Evolutionary conservation across 2,113 vertebrate species (phyloP), one percentile per base, ranked within the genome.

Genomic region (Heterotis niloticus): DNA sequence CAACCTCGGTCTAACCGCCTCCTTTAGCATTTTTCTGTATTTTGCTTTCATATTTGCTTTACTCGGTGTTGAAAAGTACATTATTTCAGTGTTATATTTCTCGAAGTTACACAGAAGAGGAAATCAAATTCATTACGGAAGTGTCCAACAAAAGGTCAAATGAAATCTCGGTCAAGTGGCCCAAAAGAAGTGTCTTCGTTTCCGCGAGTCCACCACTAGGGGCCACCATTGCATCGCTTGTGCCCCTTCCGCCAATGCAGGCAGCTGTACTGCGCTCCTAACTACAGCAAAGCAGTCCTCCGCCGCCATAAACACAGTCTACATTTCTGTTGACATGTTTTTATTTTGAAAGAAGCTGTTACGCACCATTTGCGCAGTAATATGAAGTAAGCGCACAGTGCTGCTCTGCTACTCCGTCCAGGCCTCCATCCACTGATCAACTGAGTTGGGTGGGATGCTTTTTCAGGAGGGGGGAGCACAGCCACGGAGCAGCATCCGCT

Each of bases 141-240:
- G 34, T 44, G 2, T 44, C 34, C 34, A 44, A 44, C 34, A 44
- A 2, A 44, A 7, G 34, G 34, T 44, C 34, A 44, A 2, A 44
- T 44, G 34, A 44, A 7, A 44, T 44, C 34, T 44, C 34, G 34
- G 34, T 44, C 34, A 44, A 44, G 34, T 74, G 68, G 24, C 14
- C 12, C 59, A 62, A 75, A 24, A n/a, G 24, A 24, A 12, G 3
- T 26, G 29, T 4, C 17, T 79, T 64, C 70, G 34, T 44, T 80
- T 75, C 64, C 78, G 20, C 11, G 24, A 23, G 2, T 7, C 16
- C n/a, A 16, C 64, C 78, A 66, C 64, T 74, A 75, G 78, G 51
- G 44, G 71, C 26, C 78, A 80, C 71, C 44, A 80, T 66, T 75
- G 51, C 51, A 52, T 23, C 59, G 75, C 20, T 10, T 67, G 65